These are phyloP conservation scores for Coregonus sp. DNA, from an alignment of 2,797 vertebrate genomes.

Conservation along the genomic window DNA sequence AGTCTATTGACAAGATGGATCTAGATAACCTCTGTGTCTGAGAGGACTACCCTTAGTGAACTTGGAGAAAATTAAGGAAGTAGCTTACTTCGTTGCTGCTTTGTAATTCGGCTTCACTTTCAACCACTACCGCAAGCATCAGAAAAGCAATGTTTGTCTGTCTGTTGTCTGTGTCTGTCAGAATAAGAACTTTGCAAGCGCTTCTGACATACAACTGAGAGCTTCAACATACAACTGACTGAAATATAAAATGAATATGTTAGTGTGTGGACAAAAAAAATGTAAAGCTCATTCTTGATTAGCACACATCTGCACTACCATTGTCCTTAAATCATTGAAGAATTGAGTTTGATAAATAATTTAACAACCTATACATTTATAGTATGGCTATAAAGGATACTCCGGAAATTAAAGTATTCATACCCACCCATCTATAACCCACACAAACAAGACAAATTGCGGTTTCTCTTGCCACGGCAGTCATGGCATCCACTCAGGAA, in stretches of 20 bases:
- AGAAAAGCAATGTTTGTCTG: slow-evolving; percentile 4
- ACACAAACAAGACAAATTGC: slow-evolving; percentile 71
- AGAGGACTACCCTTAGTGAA: slow-evolving; percentile 62
- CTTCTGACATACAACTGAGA: background rate
- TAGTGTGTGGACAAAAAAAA: background rate
- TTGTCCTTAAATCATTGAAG: background rate
- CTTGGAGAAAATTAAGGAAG: slow-evolving; percentile 47
- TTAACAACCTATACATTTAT: background rate
- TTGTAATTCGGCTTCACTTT: slow-evolving; percentile 23
- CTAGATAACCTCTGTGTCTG: slow-evolving; percentile 68
- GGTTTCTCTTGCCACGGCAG: slow-evolving; percentile 65
- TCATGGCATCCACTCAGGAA: slow-evolving; percentile 72
- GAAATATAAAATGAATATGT: background rate
- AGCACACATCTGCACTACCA: background rate
- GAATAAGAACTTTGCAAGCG: background rate
- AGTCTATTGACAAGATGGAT: slow-evolving; percentile 67
- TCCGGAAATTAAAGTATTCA: slow-evolving; percentile 37
- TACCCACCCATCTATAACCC: slow-evolving; percentile 52
- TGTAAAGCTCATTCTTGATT: slow-evolving; percentile 8
- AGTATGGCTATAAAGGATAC: slow-evolving; percentile 43
- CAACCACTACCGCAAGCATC: slow-evolving; percentile 16
- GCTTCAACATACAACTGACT: background rate
- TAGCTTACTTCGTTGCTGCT: slow-evolving; percentile 10
- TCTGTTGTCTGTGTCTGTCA: background rate
- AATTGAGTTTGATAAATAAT: background rate